These are phyloP conservation scores for Edolisoma coerulescens DNA, from an alignment of 2,113 vertebrate species.

Conservation along the genomic window DNA sequence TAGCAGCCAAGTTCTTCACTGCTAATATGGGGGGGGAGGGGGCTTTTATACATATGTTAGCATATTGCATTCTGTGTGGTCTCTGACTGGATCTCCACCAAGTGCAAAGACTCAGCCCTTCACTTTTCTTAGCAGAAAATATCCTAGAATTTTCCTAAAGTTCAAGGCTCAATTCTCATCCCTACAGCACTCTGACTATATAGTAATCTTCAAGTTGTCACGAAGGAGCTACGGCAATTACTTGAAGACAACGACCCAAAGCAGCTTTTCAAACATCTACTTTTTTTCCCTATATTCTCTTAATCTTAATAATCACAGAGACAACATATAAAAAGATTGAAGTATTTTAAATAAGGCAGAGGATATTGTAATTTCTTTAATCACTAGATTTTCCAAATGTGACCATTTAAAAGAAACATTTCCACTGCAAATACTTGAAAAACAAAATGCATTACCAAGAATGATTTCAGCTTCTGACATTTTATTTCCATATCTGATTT, in stretches of 20 bases:
- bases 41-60: not conserved
- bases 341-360: not conserved
- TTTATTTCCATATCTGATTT: not conserved
- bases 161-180: not conserved
- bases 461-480: not conserved
- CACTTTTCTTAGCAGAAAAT: not conserved
- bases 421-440: not conserved
- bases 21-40: accelerated
- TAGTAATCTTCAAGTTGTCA: not conserved
- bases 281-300: not conserved
- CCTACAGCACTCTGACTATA: not conserved
- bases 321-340: not conserved
- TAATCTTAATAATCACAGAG: not conserved
- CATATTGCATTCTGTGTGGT: not conserved
- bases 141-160: not conserved
- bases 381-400: not conserved
- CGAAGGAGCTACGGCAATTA: not conserved
- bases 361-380: not conserved
- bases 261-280: not conserved
- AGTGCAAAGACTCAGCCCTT: not conserved
- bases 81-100: not conserved
- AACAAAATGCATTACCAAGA: not conserved
- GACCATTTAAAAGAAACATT: not conserved
- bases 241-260: not conserved
- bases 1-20: not conserved